A percentile compares a stretch with the other conserved stretches of the same genome.
These are phyloP conservation scores for Atlantisia rogersi DNA, from an alignment of 2,113 vertebrate species.

Conservation along the genomic window DNA sequence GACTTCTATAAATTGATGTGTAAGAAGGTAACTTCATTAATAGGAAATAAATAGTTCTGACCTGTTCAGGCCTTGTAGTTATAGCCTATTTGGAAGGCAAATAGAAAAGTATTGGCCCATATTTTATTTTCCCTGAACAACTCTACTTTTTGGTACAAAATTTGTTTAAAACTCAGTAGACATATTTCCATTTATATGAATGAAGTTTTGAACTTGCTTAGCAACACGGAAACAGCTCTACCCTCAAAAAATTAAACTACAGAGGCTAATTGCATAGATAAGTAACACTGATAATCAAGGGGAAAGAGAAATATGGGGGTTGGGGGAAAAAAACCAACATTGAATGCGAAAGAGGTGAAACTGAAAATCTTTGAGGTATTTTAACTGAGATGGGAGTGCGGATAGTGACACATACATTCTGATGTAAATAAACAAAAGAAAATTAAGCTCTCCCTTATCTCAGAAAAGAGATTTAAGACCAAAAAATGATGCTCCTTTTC, in stretches of 20 bases:
- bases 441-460: not conserved
- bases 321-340: accelerated
- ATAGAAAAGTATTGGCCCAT: not conserved
- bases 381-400: accelerated
- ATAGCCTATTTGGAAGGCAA: not conserved
- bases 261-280: not conserved
- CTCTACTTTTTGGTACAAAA: not conserved
- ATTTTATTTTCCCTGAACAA: not conserved
- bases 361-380: not conserved
- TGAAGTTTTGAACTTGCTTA: not conserved
- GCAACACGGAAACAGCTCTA: not conserved
- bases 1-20: not conserved
- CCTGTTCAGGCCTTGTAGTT: not conserved
- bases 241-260: not conserved
- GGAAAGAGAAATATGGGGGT: not conserved
- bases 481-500: not conserved
- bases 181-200: not conserved
- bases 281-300: not conserved
- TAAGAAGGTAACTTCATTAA: not conserved
- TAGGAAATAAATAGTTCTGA: not conserved
- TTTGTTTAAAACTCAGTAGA: not conserved
- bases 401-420: not conserved
- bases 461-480: not conserved
- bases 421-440: not conserved
- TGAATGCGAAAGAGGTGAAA: not conserved